Conservation (phyloP, 2,797 vertebrate genomes). For the Echiichthys vipera region DNA sequence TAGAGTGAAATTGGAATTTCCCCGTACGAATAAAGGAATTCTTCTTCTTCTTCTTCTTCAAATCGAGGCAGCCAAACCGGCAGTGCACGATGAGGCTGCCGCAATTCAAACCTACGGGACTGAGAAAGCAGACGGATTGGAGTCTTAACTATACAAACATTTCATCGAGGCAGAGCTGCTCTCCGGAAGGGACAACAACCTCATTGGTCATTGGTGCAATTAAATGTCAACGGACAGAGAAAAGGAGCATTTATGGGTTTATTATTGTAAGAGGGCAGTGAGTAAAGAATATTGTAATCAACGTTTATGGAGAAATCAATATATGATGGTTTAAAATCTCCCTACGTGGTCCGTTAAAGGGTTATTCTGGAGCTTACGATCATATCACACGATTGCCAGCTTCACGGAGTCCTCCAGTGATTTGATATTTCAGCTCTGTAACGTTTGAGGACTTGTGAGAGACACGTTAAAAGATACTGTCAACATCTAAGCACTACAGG, state of each 20-base stretch:
- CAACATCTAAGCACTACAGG: neutral
- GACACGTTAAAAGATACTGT: constrained; percentile 6
- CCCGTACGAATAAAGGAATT: too few relatives aligned
- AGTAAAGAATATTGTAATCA: neutral
- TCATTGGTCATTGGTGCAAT: constrained; percentile 40
- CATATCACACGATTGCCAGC: neutral
- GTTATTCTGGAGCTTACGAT: neutral
- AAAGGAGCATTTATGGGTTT: constrained; percentile 19
- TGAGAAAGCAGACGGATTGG: constrained; percentile 55
- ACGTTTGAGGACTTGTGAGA: neutral
- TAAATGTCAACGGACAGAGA: constrained; percentile 23
- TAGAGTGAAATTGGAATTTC: too few relatives aligned
- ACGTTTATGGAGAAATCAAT: neutral
- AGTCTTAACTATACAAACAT: constrained; percentile 62
- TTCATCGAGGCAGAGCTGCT: constrained; percentile 35
- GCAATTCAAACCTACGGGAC: constrained; percentile 47
- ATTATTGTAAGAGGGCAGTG: constrained; percentile 9
- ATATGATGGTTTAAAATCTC: neutral
- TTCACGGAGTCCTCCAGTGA: neutral
- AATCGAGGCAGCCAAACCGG: too few relatives aligned
- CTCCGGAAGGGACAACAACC: constrained; percentile 39
- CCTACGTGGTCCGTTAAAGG: neutral
- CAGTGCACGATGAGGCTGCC: constrained; percentile 19
- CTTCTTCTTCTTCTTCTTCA: too few relatives aligned
- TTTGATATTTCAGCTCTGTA: neutral